Evolutionary conservation across 92 coral and sea anemone genomes (phyloP).

Genomic region (Parazoanthus darwini): DNA sequence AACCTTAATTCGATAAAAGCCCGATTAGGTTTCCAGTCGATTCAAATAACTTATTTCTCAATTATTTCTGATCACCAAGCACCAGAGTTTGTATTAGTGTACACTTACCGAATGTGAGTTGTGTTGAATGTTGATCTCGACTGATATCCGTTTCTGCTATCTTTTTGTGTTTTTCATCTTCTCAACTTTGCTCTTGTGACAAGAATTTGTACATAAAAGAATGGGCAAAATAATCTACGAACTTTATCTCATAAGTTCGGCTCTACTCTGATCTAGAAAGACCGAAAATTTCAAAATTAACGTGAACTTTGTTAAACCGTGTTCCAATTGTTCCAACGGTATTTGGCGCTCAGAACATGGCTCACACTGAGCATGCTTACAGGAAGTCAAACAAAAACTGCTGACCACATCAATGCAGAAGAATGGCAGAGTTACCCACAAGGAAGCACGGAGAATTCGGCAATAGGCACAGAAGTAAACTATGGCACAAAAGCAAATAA

Average conservation of each 20-base stretch:
- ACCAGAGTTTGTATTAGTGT: conserved; percentile 1
- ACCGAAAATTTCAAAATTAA: conserved; percentile 4
- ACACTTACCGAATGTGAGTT: conserved; percentile 8
- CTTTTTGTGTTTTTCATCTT: conserved; percentile 5
- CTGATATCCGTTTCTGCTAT: conserved; percentile 8
- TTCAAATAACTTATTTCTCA: conserved; percentile 4
- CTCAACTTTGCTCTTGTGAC: conserved; percentile 8
- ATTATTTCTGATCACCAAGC: conserved; percentile 7
- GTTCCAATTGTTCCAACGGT: conserved; percentile 8
- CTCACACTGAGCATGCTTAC: conserved; percentile 9
- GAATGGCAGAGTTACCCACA: conserved; percentile 9
- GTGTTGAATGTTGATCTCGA: conserved; percentile 8
- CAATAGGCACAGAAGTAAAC: conserved; percentile 8
- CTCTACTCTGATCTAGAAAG: conserved; percentile 8
- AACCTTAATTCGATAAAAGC: conserved; percentile 6
- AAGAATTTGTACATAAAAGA: conserved; percentile 4
- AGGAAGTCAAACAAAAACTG: conserved; percentile 7
- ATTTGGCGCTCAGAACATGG: conserved; percentile 9
- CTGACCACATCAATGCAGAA: conserved; percentile 8
- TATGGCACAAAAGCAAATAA: conserved; percentile 2
- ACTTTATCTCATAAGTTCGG: conserved; percentile 7
- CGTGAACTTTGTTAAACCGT: background rate
- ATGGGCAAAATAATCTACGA: conserved; percentile 7
- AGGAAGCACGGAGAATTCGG: conserved; percentile 10
- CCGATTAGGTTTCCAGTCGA: conserved; percentile 5